Evolutionary conservation across 2,888 invertebrate species (phyloP).

Genomic region (Caenorhabditis macrosperma): DNA sequence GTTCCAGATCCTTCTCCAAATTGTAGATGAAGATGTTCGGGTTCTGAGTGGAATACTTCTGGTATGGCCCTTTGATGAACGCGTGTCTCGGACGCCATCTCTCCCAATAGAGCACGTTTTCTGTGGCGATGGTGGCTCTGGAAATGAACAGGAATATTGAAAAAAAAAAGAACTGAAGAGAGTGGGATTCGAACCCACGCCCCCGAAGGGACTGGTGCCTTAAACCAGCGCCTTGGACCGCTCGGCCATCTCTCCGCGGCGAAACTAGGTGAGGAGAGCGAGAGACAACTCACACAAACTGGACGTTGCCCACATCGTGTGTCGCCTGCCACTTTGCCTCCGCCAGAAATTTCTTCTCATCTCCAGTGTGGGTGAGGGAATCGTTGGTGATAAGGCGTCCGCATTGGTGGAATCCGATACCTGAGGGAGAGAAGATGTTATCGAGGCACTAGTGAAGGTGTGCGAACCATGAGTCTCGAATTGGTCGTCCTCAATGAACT

Average conservation of each 20-base stretch:
- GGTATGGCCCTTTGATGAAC: conserved; percentile 59
- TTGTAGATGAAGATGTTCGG: conserved; percentile 49
- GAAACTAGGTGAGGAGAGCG: not conserved
- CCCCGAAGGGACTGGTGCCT: conserved; percentile 89
- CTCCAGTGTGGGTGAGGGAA: conserved; percentile 68
- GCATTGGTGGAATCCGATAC: conserved; percentile 68
- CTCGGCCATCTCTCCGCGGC: conserved; percentile 26
- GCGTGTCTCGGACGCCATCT: conserved; percentile 66
- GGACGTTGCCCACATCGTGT: conserved; percentile 69
- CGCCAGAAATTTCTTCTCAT: conserved; percentile 70
- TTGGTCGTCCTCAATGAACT: conserved; percentile 63
- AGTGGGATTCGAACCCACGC: conserved; percentile 92
- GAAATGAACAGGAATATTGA: conserved; percentile 17
- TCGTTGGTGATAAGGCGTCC: conserved; percentile 61
- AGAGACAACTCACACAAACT: conserved; percentile 69
- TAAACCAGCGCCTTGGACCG: conserved; percentile 92
- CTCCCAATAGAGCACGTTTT: conserved; percentile 72
- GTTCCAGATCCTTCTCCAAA: conserved; percentile 38
- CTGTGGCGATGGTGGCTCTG: conserved; percentile 67
- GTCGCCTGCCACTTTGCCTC: conserved; percentile 68
- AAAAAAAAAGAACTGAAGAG: conserved; percentile 65
- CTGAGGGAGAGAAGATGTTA: conserved; percentile 23
- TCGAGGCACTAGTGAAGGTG: not conserved
- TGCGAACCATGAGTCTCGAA: conserved; percentile 55
- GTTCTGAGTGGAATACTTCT: conserved; percentile 22